Base-by-base conservation (phyloP, 2,113 vertebrate species). In the Hippocampus mohnikei region DNA sequence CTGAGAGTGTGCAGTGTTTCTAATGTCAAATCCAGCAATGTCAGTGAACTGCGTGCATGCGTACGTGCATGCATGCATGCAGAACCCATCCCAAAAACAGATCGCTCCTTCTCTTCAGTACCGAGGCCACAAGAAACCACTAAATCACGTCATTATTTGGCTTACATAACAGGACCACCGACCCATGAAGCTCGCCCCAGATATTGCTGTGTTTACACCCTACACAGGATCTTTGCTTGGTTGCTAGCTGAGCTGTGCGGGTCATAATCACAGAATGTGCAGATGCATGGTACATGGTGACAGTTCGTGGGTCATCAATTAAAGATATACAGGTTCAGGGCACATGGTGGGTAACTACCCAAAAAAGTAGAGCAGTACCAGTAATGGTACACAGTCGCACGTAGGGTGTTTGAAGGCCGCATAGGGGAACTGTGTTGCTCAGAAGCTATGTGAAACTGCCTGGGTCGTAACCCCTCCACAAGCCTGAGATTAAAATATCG, bases 121-220 rank as follows among this genome's bases (percentile, higher is more conserved):
- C 63, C 61, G 63, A 52, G 73, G 58, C 66, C 75, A 81, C 69
- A 73, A 78, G 62, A 72, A 76, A 61, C 42, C 27, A 77, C 69
- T 2, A 66, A 80, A 81, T 82, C 72, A 72, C 75, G 80, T 80
- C 71, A 81, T 84, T 81, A 84, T 77, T 76, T 71, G 62, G 46
- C 81, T 89, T 88, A 71, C 73, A 81, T 87, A 87, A 88, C 40
- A 18, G 68, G 83, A 88, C 77, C 79, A 78, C 72, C 78, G 76
- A 86, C 82, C 79, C 81, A 68, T 80, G 72, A 71, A 67, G 77
- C 78, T 70, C 73, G 72, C 64, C 76, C 76, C 69, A 70, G 61
- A 87, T 80, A 66, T 50, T 52, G 73, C 59, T 64, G 72, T 64
- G 76, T 77, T 81, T 72, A 77, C 79, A 77, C 50, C 29, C 27